Percentiles rank a stretch among this genome's conserved stretches.
Conservation (phyloP, 2,888 invertebrate genomes). For the Eupithecia pulchellata region DNA sequence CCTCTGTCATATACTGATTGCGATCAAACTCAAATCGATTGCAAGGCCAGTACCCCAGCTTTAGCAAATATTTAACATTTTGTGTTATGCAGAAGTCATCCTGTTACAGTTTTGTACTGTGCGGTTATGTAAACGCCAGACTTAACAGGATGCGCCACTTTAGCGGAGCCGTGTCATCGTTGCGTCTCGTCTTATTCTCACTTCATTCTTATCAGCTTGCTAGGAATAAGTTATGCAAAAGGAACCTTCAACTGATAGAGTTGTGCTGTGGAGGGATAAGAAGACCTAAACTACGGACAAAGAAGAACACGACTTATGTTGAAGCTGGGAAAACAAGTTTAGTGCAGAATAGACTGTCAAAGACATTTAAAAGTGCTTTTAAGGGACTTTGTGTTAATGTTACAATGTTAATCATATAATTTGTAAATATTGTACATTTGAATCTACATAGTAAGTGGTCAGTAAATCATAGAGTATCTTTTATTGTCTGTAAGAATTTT, state of each 20-base stretch:
- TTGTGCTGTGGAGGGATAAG: conserved; percentile 59
- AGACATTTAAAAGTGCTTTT: conserved; percentile 42
- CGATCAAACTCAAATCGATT: conserved; percentile 92
- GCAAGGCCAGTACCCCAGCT: conserved; percentile 91
- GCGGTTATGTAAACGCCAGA: conserved; percentile 74
- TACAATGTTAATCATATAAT: conserved; percentile 32
- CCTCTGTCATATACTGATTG: conserved; percentile 90
- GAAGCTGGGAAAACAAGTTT: conserved; percentile 42
- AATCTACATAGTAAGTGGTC: conserved; percentile 30
- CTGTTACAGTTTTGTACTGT: conserved; percentile 71
- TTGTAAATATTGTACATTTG: conserved; percentile 48
- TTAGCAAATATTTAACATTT: conserved; percentile 85
- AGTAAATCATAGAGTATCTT: conserved; percentile 11
- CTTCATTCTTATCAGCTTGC: conserved; percentile 73
- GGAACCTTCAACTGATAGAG: conserved; percentile 56
- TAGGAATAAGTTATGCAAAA: conserved; percentile 68
- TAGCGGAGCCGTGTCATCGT: conserved; percentile 55
- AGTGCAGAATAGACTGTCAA: conserved; percentile 46
- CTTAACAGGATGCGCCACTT: conserved; percentile 58
- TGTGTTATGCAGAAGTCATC: conserved; percentile 71
- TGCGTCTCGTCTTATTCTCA: conserved; percentile 62
- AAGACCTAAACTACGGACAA: conserved; percentile 42
- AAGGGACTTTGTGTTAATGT: conserved; percentile 40
- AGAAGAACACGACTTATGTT: conserved; percentile 48
- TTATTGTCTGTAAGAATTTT: conserved; percentile 5